A percentile compares a stretch with the other conserved stretches of the same genome.
Conservation (phyloP, 2,888 invertebrate species). For the Apamea anceps region DNA sequence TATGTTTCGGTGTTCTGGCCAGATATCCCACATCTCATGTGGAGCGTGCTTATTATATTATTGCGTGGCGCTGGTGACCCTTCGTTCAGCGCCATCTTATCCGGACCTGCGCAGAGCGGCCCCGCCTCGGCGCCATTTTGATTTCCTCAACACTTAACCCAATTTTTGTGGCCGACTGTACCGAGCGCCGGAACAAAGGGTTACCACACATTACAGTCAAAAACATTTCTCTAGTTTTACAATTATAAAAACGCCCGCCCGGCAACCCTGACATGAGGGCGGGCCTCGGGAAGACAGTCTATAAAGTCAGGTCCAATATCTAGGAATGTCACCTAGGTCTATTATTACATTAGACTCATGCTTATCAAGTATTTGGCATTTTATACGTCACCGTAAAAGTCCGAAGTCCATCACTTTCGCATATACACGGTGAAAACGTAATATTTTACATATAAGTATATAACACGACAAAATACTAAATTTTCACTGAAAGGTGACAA, state of each 20-base stretch:
- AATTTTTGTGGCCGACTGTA: constrained; percentile 74
- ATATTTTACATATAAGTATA: constrained; percentile 62
- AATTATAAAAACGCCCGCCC: constrained; percentile 80
- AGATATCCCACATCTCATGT: constrained; percentile 82
- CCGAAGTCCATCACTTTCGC: constrained; percentile 62
- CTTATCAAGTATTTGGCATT: constrained; percentile 68
- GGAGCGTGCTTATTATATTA: constrained; percentile 79
- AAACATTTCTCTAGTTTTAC: constrained; percentile 75
- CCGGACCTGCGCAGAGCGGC: constrained; percentile 82
- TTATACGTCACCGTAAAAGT: constrained; percentile 65
- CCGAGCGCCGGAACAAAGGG: constrained; percentile 83
- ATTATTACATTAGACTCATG: constrained; percentile 60
- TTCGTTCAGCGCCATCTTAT: constrained; percentile 79
- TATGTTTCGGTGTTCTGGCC: constrained; percentile 78
- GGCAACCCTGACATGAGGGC: constrained; percentile 59
- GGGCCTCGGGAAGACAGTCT: constrained; percentile 77
- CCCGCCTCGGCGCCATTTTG: constrained; percentile 84
- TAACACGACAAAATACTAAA: constrained; percentile 67
- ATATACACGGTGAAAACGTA: constrained; percentile 65
- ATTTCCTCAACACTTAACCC: constrained; percentile 87
- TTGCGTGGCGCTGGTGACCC: constrained; percentile 77
- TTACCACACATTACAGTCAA: constrained; percentile 80
- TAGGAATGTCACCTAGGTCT: constrained; percentile 57
- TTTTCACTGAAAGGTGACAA: constrained; percentile 66
- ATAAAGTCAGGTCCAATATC: constrained; percentile 67